Base-by-base conservation (phyloP, 2,797 vertebrate species). In the Carapus acus region DNA sequence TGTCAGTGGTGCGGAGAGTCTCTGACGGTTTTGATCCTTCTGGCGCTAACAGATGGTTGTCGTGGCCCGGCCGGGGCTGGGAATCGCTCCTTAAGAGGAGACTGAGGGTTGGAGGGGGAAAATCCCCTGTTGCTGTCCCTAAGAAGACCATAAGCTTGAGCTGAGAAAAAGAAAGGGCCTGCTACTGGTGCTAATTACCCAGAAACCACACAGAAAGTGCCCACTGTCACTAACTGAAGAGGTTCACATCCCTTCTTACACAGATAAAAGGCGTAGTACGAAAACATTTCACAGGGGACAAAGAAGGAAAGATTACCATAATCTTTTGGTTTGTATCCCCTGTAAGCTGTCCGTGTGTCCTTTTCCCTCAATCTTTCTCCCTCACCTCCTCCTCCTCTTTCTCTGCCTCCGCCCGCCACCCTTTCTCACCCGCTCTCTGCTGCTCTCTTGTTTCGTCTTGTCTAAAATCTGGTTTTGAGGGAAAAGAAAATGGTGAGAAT, bases 151-250 rank as follows among this genome's bases (percentile, higher is more conserved):
- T 93, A 96, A 98, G 94, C 94, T 94, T 89, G 93, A 96, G 90
- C 89, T 93, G 92, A 91, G 91, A 93, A 93, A 92, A 90, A 97
- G 91, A 96, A 98, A 96, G 91, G 91, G 87, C 86, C 92, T 90
- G 90, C 91, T 91, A 92, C 91, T 93, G 93, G 92, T 93, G 94
- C 96, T 98, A 98, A 98, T 98, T 98, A 98, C 94, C 90, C 92
- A 96, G 92, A 96, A 96, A 93, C 94, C 95, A 96, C 96, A 97
- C 94, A 97, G 96, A 98, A 97, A 98, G 94, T 94, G 91, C 90
- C 93, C 86, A 73, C 93, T 94, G 94, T 93, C 94, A 90, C 89
- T 83, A 88, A 93, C 91, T 96, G 91, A 94, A 98, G 94, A 97
- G 95, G 94, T 93, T 95, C 91, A 92, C 92, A 93, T 94, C 94